phyloP scores from a whole-genome alignment of 2,797 vertebrate species.

The Champsocephalus esox region DNA sequence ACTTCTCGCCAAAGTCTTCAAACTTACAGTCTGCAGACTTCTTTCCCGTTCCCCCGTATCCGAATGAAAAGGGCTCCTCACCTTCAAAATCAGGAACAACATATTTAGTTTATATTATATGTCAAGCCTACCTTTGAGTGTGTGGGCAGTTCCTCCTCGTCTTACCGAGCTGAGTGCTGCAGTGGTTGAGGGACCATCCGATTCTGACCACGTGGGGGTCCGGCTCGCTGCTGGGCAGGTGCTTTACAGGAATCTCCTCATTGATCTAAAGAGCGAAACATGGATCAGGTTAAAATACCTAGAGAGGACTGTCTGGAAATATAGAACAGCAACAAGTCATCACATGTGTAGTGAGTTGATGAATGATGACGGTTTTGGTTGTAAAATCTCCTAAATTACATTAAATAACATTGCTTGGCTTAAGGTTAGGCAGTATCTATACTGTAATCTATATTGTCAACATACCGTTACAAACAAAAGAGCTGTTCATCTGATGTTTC shows the following conservation, averaged over 20 bases:
- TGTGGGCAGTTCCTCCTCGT: neutral
- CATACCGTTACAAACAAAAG: neutral
- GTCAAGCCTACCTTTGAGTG: neutral
- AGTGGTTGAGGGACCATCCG: conserved; percentile 94
- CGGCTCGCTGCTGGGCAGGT: conserved; percentile 91
- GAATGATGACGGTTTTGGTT: neutral
- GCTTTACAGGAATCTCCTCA: conserved; percentile 94
- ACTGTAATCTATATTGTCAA: neutral
- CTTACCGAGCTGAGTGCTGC: conserved; percentile 95
- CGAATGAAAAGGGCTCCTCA: conserved; percentile 93
- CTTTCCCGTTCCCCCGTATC: conserved; percentile 94
- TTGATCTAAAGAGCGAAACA: conserved; percentile 84
- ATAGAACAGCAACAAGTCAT: neutral
- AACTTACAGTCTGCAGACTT: conserved; percentile 93
- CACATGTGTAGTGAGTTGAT: neutral
- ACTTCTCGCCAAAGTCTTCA: conserved; percentile 91
- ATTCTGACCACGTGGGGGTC: conserved; percentile 96
- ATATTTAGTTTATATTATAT: conserved; percentile 46
- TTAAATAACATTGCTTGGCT: neutral
- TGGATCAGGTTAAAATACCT: neutral
- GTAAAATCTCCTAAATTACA: too few species aligned
- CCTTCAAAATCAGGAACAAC: conserved; percentile 74
- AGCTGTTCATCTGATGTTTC: neutral
- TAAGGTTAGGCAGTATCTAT: neutral
- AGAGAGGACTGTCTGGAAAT: neutral